Percentiles rank a stretch among this genome's conserved stretches.
Evolutionary conservation across 2,113 vertebrate species (phyloP).

Genomic region (Piprites chloris): DNA sequence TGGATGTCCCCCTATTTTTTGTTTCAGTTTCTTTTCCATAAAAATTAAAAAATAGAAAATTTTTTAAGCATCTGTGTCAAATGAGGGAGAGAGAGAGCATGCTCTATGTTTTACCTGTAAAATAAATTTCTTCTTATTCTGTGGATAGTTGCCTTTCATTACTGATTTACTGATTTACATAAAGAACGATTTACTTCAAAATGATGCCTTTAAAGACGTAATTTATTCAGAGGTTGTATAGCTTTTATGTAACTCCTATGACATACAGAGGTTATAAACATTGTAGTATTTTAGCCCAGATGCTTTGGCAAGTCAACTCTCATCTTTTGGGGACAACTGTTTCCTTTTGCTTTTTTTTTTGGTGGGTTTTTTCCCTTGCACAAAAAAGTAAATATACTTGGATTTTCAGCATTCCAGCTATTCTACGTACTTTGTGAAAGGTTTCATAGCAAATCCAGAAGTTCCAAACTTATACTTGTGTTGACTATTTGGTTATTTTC

Average conservation of each 20-base stretch:
- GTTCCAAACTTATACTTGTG: not conserved
- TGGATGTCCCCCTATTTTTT: not conserved
- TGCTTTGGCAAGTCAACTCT: not conserved
- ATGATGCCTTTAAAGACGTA: not conserved
- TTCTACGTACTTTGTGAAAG: not conserved
- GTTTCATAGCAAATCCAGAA: not conserved
- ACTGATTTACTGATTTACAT: not conserved
- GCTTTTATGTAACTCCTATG: not conserved
- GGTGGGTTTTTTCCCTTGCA: fast-evolving
- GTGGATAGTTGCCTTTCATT: not conserved
- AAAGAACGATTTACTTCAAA: not conserved
- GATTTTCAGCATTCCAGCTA: not conserved
- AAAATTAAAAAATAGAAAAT: not conserved
- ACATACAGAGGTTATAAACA: not conserved
- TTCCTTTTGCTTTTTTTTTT: not conserved
- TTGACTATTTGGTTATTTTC: not conserved
- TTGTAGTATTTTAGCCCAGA: not conserved
- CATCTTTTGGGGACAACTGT: not conserved
- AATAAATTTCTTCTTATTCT: not conserved
- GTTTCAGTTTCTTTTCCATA: not conserved
- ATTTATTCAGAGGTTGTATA: not conserved
- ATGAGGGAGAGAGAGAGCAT: not conserved
- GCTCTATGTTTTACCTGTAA: not conserved
- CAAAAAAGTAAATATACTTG: not conserved
- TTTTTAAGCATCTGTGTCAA: not conserved